Evolutionary conservation across 2,113 vertebrate species (phyloP), one percentile per base, ranked within the genome.

Genomic region (Neoarius graeffei): DNA sequence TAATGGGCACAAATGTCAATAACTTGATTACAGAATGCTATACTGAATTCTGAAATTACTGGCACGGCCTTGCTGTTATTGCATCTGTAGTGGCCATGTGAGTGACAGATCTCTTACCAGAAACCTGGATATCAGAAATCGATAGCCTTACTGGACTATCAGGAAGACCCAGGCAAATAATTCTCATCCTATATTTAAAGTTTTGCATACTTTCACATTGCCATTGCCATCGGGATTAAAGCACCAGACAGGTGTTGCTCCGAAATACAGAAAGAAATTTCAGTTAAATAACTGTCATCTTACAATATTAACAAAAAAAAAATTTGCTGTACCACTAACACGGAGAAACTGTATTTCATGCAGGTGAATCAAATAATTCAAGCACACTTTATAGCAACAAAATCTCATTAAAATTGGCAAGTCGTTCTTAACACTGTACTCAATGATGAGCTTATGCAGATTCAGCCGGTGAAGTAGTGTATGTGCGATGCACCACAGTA

Each of bases 131-230:
- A 50, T 48, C 7, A 76, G 42, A 52, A 76, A 30, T 56, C 2
- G 15, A 4, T 81, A 27, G 54, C 56, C 79, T 42, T 56, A 42
- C 50, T 85, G 66, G 52, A 19, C 66, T 69, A 67, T 69, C 25
- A 69, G 14, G 14, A 83, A 83, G 52, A 48, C 59, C 23, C 23
- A 54, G n/a, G 64, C 23, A 30, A 69, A 84, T 84, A 2, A 17
- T 69, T 73, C 52, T 35, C 19, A 59, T 73, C 67, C 13, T 59
- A 7, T n/a, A 79, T 48, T 79, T 42, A 19, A 64, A 64, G 13
- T n/a, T 60, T 14, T 79, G 57, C 42, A 52, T 64, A 15, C 23
- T 20, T 62, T 86, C 59, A 86, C 85, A 86, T 79, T 86, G 59
- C 74, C n/a, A 19, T 79, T 76, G 57, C 73, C 56, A 86, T 52